Evolutionary conservation across 2,888 invertebrate genomes (phyloP).

Genomic region (Acrobasis suavella): DNA sequence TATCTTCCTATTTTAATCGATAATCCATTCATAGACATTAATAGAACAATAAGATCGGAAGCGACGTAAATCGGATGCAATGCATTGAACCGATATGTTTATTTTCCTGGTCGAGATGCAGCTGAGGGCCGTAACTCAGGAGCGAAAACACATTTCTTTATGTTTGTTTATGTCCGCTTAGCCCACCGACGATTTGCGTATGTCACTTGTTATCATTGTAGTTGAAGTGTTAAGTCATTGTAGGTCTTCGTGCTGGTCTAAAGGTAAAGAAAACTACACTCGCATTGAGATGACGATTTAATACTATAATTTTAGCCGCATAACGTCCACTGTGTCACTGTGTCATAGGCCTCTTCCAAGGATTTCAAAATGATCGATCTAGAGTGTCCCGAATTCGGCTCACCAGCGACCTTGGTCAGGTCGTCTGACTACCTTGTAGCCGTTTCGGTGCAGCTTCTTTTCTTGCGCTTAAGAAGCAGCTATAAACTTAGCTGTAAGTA

Average conservation of each 20-base stretch:
- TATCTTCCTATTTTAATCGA: background rate
- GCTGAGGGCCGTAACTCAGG: conserved; percentile 16
- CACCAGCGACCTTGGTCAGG: too few species aligned
- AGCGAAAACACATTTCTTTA: conserved; percentile 17
- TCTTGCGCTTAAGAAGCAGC: too few species aligned
- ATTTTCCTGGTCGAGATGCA: conserved; percentile 5
- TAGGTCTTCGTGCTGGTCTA: background rate
- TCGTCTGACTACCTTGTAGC: too few species aligned
- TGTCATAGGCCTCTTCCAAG: too few species aligned
- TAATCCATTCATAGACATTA: background rate
- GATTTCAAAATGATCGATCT: too few species aligned
- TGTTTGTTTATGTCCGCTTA: conserved; percentile 18
- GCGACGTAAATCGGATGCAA: background rate
- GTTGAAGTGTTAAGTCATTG: background rate
- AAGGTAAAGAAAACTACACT: too few species aligned
- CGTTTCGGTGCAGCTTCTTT: too few species aligned
- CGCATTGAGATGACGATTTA: too few species aligned
- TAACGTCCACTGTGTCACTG: too few species aligned
- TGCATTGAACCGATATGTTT: conserved; percentile 1
- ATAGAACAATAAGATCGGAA: conserved; percentile 6
- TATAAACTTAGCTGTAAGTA: too few species aligned
- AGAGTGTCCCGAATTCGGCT: too few species aligned
- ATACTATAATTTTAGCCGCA: too few species aligned
- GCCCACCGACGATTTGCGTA: conserved; percentile 10
- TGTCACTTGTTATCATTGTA: conserved; percentile 10